These are phyloP conservation scores for Rhinatrema bivittatum DNA, from an alignment of 2,797 vertebrate genomes.

Conservation along the genomic window DNA sequence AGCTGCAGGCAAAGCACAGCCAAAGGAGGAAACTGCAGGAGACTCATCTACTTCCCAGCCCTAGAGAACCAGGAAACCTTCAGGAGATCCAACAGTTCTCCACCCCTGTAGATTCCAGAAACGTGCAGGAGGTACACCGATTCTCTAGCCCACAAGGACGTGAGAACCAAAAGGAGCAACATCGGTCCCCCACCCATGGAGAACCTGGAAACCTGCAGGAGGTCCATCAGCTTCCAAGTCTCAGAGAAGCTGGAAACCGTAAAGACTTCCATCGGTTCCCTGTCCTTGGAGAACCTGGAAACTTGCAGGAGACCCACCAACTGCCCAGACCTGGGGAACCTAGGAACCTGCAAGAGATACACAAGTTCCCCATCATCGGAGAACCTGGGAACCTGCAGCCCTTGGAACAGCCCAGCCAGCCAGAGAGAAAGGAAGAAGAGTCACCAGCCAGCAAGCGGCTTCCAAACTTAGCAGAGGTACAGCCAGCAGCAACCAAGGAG, in stretches of 20 bases:
- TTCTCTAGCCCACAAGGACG: slow-evolving; percentile 6
- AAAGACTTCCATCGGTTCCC: not conserved
- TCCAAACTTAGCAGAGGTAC: not conserved
- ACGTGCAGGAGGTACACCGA: not conserved
- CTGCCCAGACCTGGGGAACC: slow-evolving; percentile 6
- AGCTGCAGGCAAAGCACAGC: not conserved
- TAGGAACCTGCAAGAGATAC: slow-evolving; percentile 3
- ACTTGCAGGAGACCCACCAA: not conserved
- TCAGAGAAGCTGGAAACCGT: slow-evolving; percentile 7
- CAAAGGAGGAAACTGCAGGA: not conserved
- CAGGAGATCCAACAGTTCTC: not conserved
- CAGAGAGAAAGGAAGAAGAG: not conserved
- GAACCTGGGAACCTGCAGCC: not conserved
- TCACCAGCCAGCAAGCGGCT: not conserved
- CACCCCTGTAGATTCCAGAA: not conserved
- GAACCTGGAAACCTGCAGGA: not conserved
- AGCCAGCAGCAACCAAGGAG: not conserved
- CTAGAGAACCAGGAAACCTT: too few relatives aligned
- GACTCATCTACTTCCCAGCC: too few relatives aligned
- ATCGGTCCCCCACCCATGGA: not conserved
- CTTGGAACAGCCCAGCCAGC: not conserved
- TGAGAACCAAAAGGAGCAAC: slow-evolving; percentile 3
- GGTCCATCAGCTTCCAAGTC: not conserved
- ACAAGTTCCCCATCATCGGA: not conserved
- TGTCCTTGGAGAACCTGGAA: not conserved